Conservation (phyloP, 2,113 vertebrate species). For the Rallus limicola region DNA sequence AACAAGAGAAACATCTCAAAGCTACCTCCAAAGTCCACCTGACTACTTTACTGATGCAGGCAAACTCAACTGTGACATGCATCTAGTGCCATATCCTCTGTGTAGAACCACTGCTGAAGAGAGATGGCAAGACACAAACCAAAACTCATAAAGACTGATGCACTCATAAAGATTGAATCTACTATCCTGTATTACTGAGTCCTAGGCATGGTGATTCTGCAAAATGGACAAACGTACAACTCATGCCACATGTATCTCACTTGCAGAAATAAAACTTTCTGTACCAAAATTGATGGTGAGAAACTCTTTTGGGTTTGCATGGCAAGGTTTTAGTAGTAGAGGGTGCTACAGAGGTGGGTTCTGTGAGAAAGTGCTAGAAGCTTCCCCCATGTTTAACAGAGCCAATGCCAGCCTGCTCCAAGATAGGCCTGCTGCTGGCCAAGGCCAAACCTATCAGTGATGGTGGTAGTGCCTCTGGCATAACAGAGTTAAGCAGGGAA, state of each 20-base stretch:
- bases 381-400: too few species aligned
- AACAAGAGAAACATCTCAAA: neutral
- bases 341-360: too few species aligned
- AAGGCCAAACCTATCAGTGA: too few species aligned
- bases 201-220: neutral
- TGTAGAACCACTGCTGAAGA: neutral
- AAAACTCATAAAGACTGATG: neutral
- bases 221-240: neutral
- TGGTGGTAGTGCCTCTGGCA: too few species aligned
- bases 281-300: neutral
- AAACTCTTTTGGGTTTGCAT: too few species aligned
- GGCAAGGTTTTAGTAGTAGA: too few species aligned
- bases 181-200: too few species aligned
- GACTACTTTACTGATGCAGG: neutral
- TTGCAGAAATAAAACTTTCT: neutral
- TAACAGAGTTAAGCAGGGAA: too few species aligned
- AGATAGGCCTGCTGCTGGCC: too few species aligned
- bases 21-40: fast-evolving
- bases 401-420: too few species aligned
- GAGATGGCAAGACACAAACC: neutral
- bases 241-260: neutral
- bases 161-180: too few species aligned
- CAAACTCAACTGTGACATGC: neutral
- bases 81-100: fast-evolving
- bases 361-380: too few species aligned